Percentiles rank a stretch among this genome's conserved stretches.
phyloP scores from a whole-genome alignment of 1,140 invertebrate species.

The Periplaneta americana region DNA sequence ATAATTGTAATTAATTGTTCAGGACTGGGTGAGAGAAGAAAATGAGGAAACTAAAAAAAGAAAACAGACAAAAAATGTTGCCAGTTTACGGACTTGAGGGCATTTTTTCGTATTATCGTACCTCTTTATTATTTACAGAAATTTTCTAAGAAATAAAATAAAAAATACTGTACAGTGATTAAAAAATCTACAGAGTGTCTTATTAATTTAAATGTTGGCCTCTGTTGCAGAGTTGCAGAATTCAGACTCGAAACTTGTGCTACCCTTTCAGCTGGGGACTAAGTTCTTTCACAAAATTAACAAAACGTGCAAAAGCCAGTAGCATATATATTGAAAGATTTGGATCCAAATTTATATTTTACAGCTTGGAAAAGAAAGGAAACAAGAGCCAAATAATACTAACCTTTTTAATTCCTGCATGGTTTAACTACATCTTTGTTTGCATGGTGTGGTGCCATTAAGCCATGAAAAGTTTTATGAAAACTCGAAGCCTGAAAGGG shows the following conservation, averaged over 20 bases:
- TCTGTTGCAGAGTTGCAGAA: conserved; percentile 17
- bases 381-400: background rate
- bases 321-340: background rate
- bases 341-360: background rate
- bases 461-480: background rate
- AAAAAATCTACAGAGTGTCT: conserved; percentile 5
- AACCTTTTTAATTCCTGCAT: background rate
- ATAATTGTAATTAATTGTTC: background rate
- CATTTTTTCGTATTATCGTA: conserved; percentile 10
- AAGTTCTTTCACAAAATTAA: background rate
- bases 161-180: conserved; percentile 7
- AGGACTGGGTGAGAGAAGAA: background rate
- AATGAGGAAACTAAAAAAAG: background rate
- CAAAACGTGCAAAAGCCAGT: background rate
- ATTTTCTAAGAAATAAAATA: conserved; percentile 1
- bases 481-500: conserved; percentile 13
- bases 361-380: background rate
- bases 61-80: conserved; percentile 3
- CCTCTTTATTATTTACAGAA: conserved; percentile 13
- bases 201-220: conserved; percentile 7
- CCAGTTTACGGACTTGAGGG: conserved; percentile 9
- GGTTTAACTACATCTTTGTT: background rate
- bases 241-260: conserved; percentile 12
- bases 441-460: background rate
- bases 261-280: conserved; percentile 15